Evolutionary conservation across 2,113 vertebrate genomes (phyloP), one percentile per base, ranked within the genome.

Genomic region (Tinamus guttatus): DNA sequence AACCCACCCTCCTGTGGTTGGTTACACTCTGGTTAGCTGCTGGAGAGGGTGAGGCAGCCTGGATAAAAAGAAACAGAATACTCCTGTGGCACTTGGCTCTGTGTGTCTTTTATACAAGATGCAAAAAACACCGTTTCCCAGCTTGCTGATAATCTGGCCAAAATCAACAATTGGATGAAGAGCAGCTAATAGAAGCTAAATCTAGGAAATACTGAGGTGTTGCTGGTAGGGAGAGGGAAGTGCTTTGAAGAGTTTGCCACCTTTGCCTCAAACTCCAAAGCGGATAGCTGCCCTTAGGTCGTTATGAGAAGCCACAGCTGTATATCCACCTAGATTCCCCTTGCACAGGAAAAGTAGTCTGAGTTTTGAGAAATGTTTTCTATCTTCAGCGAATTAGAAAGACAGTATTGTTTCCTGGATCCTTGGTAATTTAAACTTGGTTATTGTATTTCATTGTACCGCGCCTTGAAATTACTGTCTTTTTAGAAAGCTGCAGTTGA

Each of bases 201-300:
- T 96, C 93, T 87, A 93, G 93, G 85, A 97, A 96, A 94, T 86
- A 89, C 58, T 90, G 90, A 96, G 92, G 94, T 96, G 92, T 86
- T 89, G 85, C 92, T 93, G 62, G 67, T 90, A 85, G 30, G 70
- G 74, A 94, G 81, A 89, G 58, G 78, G 77, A 90, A 96, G 58
- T 79, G 40, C 90, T 96, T 94, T 95, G 88, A 96, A 93, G 81
- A 82, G 25, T 87, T 93, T 86, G 63, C 92, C 78, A 89, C 89
- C 49, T 87, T 86, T 94, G 62, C 76, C 83, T 86, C 56, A 25
- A 84, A 64, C 47, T 73, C 38, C 77, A 58, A 52, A 63, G 59
- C 92, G 16, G 12, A 71, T 76, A 64, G 24, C 70, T 96, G 83
- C 43, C 59, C 49, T 89, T 49, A 62, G 83, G 63, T 73, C 65